phyloP scores from a whole-genome alignment of 2,113 vertebrate species.

The Oplegnathus fasciatus region DNA sequence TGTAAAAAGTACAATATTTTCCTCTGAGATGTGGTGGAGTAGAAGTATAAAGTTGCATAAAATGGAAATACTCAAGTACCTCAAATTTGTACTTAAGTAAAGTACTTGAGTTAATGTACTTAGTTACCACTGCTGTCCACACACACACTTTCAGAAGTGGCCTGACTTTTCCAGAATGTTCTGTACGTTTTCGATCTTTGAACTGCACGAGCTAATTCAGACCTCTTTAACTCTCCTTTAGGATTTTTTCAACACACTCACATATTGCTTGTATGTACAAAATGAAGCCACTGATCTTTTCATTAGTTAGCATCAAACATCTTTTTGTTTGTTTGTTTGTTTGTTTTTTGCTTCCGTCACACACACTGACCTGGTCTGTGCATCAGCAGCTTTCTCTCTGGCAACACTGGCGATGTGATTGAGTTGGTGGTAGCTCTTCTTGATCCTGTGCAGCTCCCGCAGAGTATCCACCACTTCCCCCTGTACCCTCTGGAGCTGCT shows the following conservation, averaged over 20 bases:
- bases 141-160: not conserved
- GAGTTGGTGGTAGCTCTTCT: conserved; percentile 89
- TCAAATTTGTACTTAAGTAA: too few relatives aligned
- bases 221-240: not conserved
- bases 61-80: too few relatives aligned
- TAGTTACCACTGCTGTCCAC: too few relatives aligned
- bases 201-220: not conserved
- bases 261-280: not conserved
- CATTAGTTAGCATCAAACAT: not conserved
- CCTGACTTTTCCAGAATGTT: not conserved
- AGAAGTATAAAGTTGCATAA: too few relatives aligned
- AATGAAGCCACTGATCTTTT: not conserved
- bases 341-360: not conserved
- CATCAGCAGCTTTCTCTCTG: conserved; percentile 89
- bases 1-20: too few relatives aligned
- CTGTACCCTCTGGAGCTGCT: conserved; percentile 88
- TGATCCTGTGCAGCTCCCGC: conserved; percentile 89
- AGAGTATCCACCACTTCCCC: conserved; percentile 88
- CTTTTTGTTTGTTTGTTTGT: not conserved
- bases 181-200: not conserved
- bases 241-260: not conserved
- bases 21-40: too few relatives aligned
- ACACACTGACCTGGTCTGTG: conserved; percentile 86
- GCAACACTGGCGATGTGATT: conserved; percentile 85
- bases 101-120: too few relatives aligned